Conservation (phyloP, 2,888 invertebrate species). For the Herminia tarsipennalis region DNA sequence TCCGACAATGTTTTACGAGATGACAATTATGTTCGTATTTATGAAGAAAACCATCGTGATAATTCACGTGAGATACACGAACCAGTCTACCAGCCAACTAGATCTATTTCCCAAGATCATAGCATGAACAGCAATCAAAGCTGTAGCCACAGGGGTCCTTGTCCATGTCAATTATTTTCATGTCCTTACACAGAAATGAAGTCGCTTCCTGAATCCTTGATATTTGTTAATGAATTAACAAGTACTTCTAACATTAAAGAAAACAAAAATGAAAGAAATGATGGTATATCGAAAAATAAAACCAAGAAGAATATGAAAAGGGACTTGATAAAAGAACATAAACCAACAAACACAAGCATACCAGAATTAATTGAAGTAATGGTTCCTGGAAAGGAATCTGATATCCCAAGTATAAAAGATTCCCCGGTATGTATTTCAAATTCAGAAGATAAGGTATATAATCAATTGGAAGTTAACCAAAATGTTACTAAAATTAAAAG, state of each 20-base stretch:
- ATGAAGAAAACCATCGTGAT: constrained; percentile 32
- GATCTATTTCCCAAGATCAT: constrained; percentile 69
- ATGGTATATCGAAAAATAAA: constrained; percentile 20
- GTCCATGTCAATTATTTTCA: constrained; percentile 73
- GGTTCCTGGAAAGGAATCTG: constrained; percentile 36
- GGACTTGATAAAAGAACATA: constrained; percentile 46
- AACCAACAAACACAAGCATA: constrained; percentile 51
- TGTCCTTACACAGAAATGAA: constrained; percentile 66
- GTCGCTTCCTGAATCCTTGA: constrained; percentile 53
- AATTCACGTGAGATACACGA: constrained; percentile 45
- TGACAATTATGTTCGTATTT: constrained; percentile 39
- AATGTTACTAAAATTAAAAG: constrained; percentile 31
- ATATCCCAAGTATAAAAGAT: constrained; percentile 29
- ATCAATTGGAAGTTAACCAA: constrained; percentile 29
- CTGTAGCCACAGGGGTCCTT: constrained; percentile 60
- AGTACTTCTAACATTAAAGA: constrained; percentile 46
- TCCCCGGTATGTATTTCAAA: background rate
- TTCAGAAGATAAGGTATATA: constrained; percentile 13
- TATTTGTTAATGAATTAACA: constrained; percentile 51
- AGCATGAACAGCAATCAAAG: constrained; percentile 63
- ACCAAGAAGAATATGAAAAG: constrained; percentile 43
- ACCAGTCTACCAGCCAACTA: constrained; percentile 62
- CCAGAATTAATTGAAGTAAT: constrained; percentile 37
- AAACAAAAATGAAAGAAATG: constrained; percentile 35
- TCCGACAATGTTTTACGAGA: constrained; percentile 68